Evolutionary conservation across 2,797 vertebrate species (phyloP).

Genomic region (Alosa sapidissima): DNA sequence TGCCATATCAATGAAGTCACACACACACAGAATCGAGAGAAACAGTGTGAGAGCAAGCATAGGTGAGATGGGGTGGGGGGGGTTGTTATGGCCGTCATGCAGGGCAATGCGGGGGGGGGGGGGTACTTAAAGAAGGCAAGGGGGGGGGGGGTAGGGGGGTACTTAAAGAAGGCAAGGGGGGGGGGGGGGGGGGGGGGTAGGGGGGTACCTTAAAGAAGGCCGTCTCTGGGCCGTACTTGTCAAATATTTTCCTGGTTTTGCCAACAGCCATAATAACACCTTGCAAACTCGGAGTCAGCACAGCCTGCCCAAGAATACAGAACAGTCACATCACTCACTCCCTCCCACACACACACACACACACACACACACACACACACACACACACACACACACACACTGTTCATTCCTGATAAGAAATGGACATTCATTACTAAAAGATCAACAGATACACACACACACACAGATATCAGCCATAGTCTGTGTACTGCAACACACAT

Average conservation of each 20-base stretch:
- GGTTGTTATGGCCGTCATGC: not conserved
- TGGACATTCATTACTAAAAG: not conserved
- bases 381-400: constrained; percentile 13
- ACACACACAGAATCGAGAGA: not conserved
- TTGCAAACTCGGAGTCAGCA: constrained; percentile 99
- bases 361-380: constrained; percentile 13
- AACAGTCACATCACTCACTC: not conserved
- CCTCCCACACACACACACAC: not conserved
- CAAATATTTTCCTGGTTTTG: constrained; percentile 96
- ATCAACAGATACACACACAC: not conserved
- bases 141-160: no score
- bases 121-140: constrained; percentile 99
- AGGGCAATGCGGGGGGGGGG: constrained; percentile 44
- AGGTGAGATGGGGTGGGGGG: not conserved
- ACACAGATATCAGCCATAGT: not conserved
- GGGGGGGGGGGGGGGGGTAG: constrained; percentile 58
- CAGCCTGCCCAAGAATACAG: constrained; percentile 83
- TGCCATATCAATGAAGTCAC: not conserved
- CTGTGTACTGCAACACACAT: no score
- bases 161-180: constrained; percentile 99
- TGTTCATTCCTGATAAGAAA: not conserved
- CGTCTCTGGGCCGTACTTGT: constrained; percentile 96
- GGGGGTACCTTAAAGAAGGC: constrained; percentile 98
- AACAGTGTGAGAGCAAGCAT: constrained; percentile 34
- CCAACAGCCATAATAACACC: constrained; percentile 99